phyloP scores from a whole-genome alignment of 2,113 vertebrate species.

The Micromys minutus region DNA sequence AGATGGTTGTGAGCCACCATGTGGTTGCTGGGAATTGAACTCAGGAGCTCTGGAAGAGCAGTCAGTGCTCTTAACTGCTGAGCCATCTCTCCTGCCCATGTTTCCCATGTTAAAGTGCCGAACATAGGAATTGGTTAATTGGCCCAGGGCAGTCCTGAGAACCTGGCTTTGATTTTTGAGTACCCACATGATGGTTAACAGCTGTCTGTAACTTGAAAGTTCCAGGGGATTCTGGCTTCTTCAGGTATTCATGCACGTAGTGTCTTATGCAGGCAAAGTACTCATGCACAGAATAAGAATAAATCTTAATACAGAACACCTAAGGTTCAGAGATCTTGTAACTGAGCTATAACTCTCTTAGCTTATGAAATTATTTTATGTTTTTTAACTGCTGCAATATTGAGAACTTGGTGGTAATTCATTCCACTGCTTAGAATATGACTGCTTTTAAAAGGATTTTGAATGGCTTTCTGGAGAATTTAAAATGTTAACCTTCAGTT shows the following conservation, averaged over 20 bases:
- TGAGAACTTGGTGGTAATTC: slow-evolving; percentile 32
- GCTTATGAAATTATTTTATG: slow-evolving; percentile 3
- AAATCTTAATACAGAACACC: neutral
- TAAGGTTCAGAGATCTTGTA: slow-evolving; percentile 12
- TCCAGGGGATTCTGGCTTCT: neutral
- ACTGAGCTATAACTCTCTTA: too few species aligned
- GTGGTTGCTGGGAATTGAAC: too few species aligned
- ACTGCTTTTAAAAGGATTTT: slow-evolving; percentile 50
- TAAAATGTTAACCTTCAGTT: neutral
- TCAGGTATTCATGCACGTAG: neutral
- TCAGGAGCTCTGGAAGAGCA: too few species aligned
- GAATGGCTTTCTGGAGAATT: slow-evolving; percentile 1
- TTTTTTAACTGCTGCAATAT: slow-evolving; percentile 26
- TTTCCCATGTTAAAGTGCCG: slow-evolving; percentile 34
- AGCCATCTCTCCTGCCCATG: too few species aligned
- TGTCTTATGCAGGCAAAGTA: neutral
- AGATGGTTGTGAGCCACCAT: too few species aligned
- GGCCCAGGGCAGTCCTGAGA: neutral
- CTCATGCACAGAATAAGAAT: neutral
- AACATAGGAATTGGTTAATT: neutral
- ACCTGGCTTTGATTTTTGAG: neutral
- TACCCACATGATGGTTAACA: neutral
- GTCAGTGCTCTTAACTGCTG: too few species aligned
- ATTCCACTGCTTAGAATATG: slow-evolving; percentile 40
- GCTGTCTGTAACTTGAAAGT: neutral